These are phyloP conservation scores for Zygothrica quintamaculata DNA, from an alignment of 2,888 invertebrate species.

Conservation along the genomic window DNA sequence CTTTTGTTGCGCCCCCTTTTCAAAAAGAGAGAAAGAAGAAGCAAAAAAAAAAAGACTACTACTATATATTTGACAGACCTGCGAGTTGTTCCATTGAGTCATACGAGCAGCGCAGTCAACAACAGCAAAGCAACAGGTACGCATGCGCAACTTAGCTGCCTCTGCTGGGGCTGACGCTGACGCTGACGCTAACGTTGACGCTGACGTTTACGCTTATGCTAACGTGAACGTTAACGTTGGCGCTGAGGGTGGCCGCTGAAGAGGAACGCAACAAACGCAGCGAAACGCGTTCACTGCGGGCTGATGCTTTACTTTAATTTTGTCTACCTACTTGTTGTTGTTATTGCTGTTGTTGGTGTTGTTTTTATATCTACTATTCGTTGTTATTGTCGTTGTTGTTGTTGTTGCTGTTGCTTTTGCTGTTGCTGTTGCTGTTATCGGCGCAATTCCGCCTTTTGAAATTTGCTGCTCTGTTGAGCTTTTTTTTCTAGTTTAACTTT, in stretches of 20 bases:
- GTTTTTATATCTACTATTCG: slow-evolving; percentile 23
- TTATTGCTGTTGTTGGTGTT: slow-evolving; percentile 25
- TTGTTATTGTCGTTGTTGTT: slow-evolving; percentile 30
- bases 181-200: no score
- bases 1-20: not conserved
- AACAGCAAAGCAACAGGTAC: slow-evolving; percentile 48
- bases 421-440: slow-evolving; percentile 58
- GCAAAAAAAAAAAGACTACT: slow-evolving; percentile 24
- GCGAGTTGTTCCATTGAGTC: slow-evolving; percentile 53
- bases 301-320: slow-evolving; percentile 64
- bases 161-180: slow-evolving; percentile 11
- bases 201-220: slow-evolving; percentile 18
- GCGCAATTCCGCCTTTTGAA: slow-evolving; percentile 78
- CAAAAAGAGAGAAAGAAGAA: slow-evolving; percentile 13
- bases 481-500: slow-evolving; percentile 45
- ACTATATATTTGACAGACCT: slow-evolving; percentile 50
- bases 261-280: slow-evolving; percentile 74
- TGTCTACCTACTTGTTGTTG: slow-evolving; percentile 47
- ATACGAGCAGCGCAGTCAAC: slow-evolving; percentile 22
- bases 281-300: slow-evolving; percentile 80
- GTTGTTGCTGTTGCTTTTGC: slow-evolving; percentile 27
- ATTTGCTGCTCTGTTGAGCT: slow-evolving; percentile 75
- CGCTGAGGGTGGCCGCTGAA: slow-evolving; percentile 64
- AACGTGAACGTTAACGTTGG: not conserved
- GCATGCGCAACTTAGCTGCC: slow-evolving; percentile 43